These are phyloP conservation scores for Holcopasites calliopsidis DNA, from an alignment of 1,140 invertebrate genomes.

Conservation along the genomic window DNA sequence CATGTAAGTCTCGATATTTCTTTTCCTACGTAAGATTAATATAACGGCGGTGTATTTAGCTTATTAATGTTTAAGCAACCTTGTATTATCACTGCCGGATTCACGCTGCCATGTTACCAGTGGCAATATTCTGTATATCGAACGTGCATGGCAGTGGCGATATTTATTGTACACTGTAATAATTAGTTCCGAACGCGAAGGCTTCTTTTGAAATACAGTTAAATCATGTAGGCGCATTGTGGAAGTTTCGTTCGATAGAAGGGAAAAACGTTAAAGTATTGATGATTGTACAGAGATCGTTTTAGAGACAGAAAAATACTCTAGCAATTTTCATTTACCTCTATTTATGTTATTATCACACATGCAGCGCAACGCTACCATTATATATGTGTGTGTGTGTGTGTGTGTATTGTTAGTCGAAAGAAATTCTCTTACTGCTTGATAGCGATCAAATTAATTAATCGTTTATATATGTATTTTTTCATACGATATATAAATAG, in stretches of 20 bases:
- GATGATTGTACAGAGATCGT: background rate
- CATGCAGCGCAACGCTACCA: background rate
- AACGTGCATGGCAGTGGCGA: conserved; percentile 26
- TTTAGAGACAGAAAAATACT: background rate
- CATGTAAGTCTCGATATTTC: background rate
- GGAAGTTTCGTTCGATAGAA: background rate
- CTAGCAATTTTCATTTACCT: conserved; percentile 25
- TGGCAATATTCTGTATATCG: conserved; percentile 32
- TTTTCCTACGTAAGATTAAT: background rate
- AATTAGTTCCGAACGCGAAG: conserved; percentile 27
- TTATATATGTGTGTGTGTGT: conserved; percentile 39
- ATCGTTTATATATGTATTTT: conserved; percentile 65
- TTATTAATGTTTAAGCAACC: conserved; percentile 35
- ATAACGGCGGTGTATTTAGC: conserved; percentile 6
- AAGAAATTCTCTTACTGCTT: conserved; percentile 55
- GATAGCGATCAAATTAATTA: conserved; percentile 49
- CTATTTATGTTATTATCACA: conserved; percentile 1
- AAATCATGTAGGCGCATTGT: background rate
- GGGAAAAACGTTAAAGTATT: background rate
- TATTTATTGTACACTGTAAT: conserved; percentile 37
- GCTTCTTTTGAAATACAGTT: conserved; percentile 11
- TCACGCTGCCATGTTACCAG: conserved; percentile 42
- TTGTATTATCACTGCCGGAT: conserved; percentile 49
- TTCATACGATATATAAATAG: conserved; percentile 62
- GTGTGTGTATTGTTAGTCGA: conserved; percentile 38